Evolutionary conservation across 2,888 invertebrate species (phyloP).

Genomic region (Teinopalpus imperialis): DNA sequence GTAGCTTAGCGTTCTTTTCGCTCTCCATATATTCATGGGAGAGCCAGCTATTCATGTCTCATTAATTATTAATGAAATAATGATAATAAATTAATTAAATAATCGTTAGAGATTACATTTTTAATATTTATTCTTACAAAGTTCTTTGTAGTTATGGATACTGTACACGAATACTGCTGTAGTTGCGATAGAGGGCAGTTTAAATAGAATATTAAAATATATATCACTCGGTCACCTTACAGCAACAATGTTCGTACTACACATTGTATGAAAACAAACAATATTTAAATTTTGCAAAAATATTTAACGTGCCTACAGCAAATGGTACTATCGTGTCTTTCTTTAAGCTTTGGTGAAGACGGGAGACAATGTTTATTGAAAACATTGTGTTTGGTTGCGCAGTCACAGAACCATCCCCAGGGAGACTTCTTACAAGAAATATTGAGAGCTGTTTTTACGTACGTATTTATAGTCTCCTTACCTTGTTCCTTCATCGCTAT

Average conservation of each 20-base stretch:
- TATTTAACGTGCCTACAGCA: constrained; percentile 17
- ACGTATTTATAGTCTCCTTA: constrained; percentile 46
- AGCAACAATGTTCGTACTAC: neutral
- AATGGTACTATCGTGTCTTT: constrained; percentile 28
- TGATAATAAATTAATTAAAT: too few relatives aligned
- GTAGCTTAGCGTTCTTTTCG: too few relatives aligned
- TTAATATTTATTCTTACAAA: too few relatives aligned
- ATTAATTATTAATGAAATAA: too few relatives aligned
- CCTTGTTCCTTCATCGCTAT: neutral
- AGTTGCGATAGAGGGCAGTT: too few relatives aligned
- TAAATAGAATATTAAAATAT: too few relatives aligned
- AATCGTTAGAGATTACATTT: too few relatives aligned
- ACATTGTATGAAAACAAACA: constrained; percentile 7
- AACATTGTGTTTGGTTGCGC: constrained; percentile 84
- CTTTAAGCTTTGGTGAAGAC: constrained; percentile 72
- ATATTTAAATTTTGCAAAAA: constrained; percentile 17
- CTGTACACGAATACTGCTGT: too few relatives aligned
- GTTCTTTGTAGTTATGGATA: too few relatives aligned
- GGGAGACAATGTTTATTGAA: constrained; percentile 84
- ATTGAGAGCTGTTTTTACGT: constrained; percentile 85
- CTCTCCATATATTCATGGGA: too few relatives aligned
- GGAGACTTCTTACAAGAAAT: constrained; percentile 85
- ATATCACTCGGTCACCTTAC: neutral
- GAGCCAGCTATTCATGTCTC: too few relatives aligned
- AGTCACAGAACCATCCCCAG: constrained; percentile 65